Conservation (phyloP, 2,888 invertebrate species). For the Loripinus fragilis region DNA sequence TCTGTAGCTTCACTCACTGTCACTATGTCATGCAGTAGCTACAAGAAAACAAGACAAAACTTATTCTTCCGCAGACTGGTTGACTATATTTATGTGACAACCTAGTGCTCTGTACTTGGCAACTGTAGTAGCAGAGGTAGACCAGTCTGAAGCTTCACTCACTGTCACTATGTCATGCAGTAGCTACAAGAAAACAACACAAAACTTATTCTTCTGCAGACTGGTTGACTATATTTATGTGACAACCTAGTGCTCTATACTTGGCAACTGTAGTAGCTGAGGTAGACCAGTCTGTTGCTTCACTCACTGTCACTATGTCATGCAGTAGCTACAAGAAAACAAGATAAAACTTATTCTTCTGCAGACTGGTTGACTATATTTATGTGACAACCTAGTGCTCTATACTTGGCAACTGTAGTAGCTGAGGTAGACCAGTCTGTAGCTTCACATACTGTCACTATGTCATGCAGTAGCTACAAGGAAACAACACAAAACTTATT, state of each 20-base stretch:
- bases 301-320: slow-evolving; percentile 79
- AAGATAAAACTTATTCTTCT: background rate
- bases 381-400: slow-evolving; percentile 77
- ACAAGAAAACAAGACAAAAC: background rate
- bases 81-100: slow-evolving; percentile 68
- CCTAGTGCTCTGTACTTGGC: slow-evolving; percentile 79
- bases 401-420: slow-evolving; percentile 75
- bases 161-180: slow-evolving; percentile 78
- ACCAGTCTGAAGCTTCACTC: slow-evolving; percentile 80
- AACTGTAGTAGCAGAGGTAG: slow-evolving; percentile 63
- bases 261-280: slow-evolving; percentile 72
- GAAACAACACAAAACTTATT: background rate
- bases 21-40: slow-evolving; percentile 78
- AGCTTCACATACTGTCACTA: slow-evolving; percentile 78
- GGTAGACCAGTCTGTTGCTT: slow-evolving; percentile 78
- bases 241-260: slow-evolving; percentile 78
- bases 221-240: slow-evolving; percentile 61
- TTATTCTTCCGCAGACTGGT: too few species aligned
- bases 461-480: slow-evolving; percentile 75
- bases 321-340: slow-evolving; percentile 67
- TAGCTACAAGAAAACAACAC: slow-evolving; percentile 58
- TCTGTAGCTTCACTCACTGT: slow-evolving; percentile 79
- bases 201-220: too few species aligned
- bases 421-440: slow-evolving; percentile 76
- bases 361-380: slow-evolving; percentile 52